These are phyloP conservation scores for Pteria penguin DNA, from an alignment of 2,888 invertebrate species.

Conservation along the genomic window DNA sequence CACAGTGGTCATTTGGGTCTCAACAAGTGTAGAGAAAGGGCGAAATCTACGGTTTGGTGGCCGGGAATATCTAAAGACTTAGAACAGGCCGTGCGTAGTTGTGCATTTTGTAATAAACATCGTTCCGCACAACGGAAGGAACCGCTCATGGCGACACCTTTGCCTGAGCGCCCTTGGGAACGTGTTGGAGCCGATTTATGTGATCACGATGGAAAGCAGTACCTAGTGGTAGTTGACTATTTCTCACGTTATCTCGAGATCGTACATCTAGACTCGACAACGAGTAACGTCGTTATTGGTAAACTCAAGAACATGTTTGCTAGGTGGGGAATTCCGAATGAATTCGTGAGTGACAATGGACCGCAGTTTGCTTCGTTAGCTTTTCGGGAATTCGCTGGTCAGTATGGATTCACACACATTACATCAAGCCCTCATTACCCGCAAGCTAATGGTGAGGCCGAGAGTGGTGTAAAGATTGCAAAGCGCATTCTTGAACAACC, in stretches of 20 bases:
- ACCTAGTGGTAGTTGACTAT: constrained; percentile 44
- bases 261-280: constrained; percentile 11
- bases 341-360: constrained; percentile 16
- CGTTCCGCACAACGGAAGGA: constrained; percentile 35
- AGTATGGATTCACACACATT: neutral
- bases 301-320: constrained; percentile 38
- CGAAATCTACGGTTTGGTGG: constrained; percentile 45
- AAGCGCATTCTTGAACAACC: neutral
- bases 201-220: constrained; percentile 26
- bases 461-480: neutral
- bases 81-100: constrained; percentile 10
- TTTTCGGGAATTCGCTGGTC: neutral
- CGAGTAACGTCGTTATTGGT: constrained; percentile 25
- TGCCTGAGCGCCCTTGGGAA: constrained; percentile 48
- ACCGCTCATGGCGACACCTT: constrained; percentile 29
- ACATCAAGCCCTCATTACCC: neutral
- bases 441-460: neutral
- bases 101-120: constrained; percentile 34
- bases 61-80: constrained; percentile 39
- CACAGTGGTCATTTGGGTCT: constrained; percentile 49
- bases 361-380: neutral
- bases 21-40: constrained; percentile 38
- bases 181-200: constrained; percentile 43
- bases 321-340: constrained; percentile 20
- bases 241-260: constrained; percentile 43